Conservation (phyloP, 2,113 vertebrate species). For the Apaloderma vittatum region DNA sequence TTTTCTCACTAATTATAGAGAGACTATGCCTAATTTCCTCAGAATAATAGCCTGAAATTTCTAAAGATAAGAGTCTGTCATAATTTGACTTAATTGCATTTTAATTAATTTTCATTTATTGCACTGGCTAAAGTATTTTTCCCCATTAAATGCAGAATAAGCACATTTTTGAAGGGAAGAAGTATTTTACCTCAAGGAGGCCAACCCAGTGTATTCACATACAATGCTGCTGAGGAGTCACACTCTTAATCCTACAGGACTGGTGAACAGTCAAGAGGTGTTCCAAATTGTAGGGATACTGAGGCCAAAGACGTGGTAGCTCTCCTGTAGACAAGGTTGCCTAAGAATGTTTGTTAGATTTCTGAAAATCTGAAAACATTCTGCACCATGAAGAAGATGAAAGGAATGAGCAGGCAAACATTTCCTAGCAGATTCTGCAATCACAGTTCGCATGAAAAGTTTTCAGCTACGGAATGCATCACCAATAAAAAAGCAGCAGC, state of each 20-base stretch:
- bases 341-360: neutral
- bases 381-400: neutral
- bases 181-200: neutral
- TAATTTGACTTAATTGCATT: slow-evolving; percentile 46
- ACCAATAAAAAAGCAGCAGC: neutral
- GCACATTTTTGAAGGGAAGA: neutral
- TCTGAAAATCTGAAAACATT: neutral
- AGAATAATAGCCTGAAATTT: slow-evolving; percentile 32
- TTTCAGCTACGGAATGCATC: neutral
- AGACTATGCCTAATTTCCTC: slow-evolving; percentile 51
- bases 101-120: slow-evolving; percentile 64
- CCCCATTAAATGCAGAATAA: slow-evolving; percentile 10
- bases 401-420: neutral
- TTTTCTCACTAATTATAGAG: slow-evolving; percentile 49
- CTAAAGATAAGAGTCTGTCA: slow-evolving; percentile 40
- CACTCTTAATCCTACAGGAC: neutral
- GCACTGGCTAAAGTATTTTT: neutral
- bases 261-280: neutral
- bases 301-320: rapidly evolving
- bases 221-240: neutral
- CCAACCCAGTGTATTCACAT: neutral
- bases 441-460: neutral
- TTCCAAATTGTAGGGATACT: rapidly evolving
- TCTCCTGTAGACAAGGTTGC: neutral
- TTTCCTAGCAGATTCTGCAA: neutral